phyloP scores from a whole-genome alignment of 2,888 invertebrate species.

The Drosophila kambysellisi region DNA sequence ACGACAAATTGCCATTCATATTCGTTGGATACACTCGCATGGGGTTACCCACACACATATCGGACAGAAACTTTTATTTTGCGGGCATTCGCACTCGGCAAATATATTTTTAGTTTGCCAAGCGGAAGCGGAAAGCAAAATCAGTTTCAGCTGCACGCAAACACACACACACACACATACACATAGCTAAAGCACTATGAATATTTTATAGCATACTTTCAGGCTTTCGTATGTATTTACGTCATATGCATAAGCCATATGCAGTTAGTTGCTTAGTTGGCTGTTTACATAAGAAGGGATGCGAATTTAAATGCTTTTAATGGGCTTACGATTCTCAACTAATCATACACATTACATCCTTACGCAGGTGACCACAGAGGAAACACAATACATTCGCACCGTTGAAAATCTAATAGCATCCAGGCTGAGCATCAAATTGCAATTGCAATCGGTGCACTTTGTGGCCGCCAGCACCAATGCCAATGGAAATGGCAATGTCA shows the following conservation, averaged over 20 bases:
- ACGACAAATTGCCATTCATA: slow-evolving; percentile 80
- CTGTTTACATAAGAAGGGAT: neutral
- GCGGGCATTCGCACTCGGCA: slow-evolving; percentile 31
- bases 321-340: slow-evolving; percentile 25
- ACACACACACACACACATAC: slow-evolving; percentile 12
- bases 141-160: slow-evolving; percentile 61
- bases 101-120: slow-evolving; percentile 65
- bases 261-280: slow-evolving; percentile 11
- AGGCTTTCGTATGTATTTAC: slow-evolving; percentile 22
- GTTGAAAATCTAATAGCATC: slow-evolving; percentile 84
- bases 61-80: slow-evolving; percentile 54
- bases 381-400: slow-evolving; percentile 84
- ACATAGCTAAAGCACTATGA: slow-evolving; percentile 50
- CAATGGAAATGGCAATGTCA: slow-evolving; percentile 40
- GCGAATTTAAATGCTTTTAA: neutral
- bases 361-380: slow-evolving; percentile 83
- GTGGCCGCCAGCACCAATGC: slow-evolving; percentile 53
- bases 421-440: slow-evolving; percentile 83
- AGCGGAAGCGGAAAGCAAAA: slow-evolving; percentile 75
- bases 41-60: slow-evolving; percentile 47
- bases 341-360: slow-evolving; percentile 11
- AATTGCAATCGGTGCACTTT: slow-evolving; percentile 85
- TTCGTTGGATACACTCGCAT: slow-evolving; percentile 23
- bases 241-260: slow-evolving; percentile 37
- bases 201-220: slow-evolving; percentile 68